Percentiles rank a stretch among this genome's conserved stretches.
These are phyloP conservation scores for Ianthella basta DNA, from an alignment of 37 sponge, comb jelly and placozoan genomes.

Conservation along the genomic window DNA sequence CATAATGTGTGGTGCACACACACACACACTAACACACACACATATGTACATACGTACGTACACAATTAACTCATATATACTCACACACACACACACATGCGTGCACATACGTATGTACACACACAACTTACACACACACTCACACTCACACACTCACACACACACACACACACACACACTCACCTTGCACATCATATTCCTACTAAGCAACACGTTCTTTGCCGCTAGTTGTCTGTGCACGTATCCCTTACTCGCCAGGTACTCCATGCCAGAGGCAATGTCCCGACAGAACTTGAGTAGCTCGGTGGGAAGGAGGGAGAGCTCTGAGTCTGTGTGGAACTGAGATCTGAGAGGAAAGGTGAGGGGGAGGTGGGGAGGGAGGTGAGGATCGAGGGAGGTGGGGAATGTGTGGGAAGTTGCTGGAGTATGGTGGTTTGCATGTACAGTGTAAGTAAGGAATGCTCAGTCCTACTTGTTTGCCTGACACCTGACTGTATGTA, in stretches of 20 bases:
- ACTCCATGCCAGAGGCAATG: slow-evolving; percentile 17
- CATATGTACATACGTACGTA: too few relatives aligned
- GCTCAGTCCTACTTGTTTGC: too few relatives aligned
- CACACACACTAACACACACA: too few relatives aligned
- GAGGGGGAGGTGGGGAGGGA: not conserved
- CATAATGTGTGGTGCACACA: too few relatives aligned
- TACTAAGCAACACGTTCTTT: not conserved
- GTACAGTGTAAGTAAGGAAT: too few relatives aligned
- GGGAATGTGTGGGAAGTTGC: not conserved
- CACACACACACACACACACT: not conserved
- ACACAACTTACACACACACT: too few relatives aligned
- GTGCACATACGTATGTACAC: too few relatives aligned
- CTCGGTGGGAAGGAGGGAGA: slow-evolving; percentile 18
- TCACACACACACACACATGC: too few relatives aligned
- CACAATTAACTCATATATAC: too few relatives aligned
- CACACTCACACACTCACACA: not conserved
- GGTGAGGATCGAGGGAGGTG: not conserved
- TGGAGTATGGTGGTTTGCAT: not conserved
- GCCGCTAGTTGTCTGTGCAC: slow-evolving; percentile 18
- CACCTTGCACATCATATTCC: slow-evolving; percentile 10
- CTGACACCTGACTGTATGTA: too few relatives aligned
- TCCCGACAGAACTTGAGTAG: slow-evolving; percentile 18
- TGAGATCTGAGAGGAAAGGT: not conserved
- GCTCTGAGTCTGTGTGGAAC: slow-evolving; percentile 5
- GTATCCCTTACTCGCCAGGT: slow-evolving; percentile 4